Percentiles rank a stretch among this genome's conserved stretches.
These are phyloP conservation scores for Mya arenaria DNA, from an alignment of 1,140 invertebrate genomes.

Conservation along the genomic window DNA sequence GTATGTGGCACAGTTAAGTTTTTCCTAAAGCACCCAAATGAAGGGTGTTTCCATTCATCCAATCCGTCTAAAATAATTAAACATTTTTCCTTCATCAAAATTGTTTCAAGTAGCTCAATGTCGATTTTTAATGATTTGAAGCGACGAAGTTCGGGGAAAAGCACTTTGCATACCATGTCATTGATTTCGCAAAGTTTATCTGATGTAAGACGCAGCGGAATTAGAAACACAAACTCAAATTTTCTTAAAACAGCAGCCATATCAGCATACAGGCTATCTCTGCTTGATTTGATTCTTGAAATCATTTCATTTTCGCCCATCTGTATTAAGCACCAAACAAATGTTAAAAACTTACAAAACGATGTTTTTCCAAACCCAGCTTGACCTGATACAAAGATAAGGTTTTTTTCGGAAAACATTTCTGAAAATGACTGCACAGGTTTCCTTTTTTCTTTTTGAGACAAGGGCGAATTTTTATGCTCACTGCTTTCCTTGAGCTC, in stretches of 20 bases:
- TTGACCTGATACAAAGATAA: not conserved
- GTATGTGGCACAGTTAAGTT: too few species aligned
- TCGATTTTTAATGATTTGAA: not conserved
- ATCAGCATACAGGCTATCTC: too few species aligned
- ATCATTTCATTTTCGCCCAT: too few species aligned
- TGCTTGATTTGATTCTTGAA: too few species aligned
- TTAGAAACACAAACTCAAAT: not conserved
- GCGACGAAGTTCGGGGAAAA: not conserved
- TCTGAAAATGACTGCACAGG: not conserved
- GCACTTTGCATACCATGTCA: not conserved
- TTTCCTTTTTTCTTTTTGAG: too few species aligned
- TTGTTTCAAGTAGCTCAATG: not conserved
- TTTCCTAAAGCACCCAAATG: too few species aligned
- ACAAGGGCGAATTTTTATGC: too few species aligned
- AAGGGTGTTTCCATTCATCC: constrained; percentile 6
- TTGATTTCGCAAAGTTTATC: not conserved
- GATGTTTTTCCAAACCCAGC: not conserved
- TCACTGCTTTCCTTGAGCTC: too few species aligned
- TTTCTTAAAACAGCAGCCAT: not conserved
- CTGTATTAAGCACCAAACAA: too few species aligned
- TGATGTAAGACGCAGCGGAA: not conserved
- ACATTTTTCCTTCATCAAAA: not conserved
- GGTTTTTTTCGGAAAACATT: not conserved
- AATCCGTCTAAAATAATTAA: not conserved
- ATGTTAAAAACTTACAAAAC: too few species aligned